Conservation (phyloP, 1,140 invertebrate species). For the Listronotus oregonensis region DNA sequence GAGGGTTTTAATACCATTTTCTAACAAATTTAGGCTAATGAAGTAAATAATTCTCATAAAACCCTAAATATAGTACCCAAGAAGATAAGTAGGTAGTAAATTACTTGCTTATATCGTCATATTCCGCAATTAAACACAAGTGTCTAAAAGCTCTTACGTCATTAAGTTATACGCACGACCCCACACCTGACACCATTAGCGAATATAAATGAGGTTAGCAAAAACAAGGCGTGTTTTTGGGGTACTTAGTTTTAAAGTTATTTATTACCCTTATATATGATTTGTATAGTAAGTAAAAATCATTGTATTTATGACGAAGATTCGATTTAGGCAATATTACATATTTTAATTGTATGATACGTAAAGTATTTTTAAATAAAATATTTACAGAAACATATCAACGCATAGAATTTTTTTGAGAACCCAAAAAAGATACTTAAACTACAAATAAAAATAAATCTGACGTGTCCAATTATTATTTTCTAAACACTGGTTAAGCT, state of each 20-base stretch:
- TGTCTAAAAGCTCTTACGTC: conserved; percentile 21
- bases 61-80: background rate
- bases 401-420: no score
- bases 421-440: no score
- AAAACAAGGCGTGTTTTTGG: conserved; percentile 10
- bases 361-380: no score
- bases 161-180: conserved; percentile 19
- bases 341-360: no score
- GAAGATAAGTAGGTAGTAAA: conserved; percentile 17
- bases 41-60: no score
- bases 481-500: no score
- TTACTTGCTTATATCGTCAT: conserved; percentile 14
- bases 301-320: no score
- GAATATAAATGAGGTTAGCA: conserved; percentile 27
- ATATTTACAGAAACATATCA: no score
- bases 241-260: conserved; percentile 13
- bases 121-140: conserved; percentile 17
- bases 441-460: no score
- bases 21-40: no score
- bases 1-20: background rate
- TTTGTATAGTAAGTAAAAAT: conserved; percentile 6
- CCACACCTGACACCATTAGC: conserved; percentile 27
- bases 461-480: no score
- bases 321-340: no score
- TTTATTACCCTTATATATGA: conserved; percentile 20